phyloP scores from a whole-genome alignment of 2,888 invertebrate genomes.

The Crematogaster levior region DNA sequence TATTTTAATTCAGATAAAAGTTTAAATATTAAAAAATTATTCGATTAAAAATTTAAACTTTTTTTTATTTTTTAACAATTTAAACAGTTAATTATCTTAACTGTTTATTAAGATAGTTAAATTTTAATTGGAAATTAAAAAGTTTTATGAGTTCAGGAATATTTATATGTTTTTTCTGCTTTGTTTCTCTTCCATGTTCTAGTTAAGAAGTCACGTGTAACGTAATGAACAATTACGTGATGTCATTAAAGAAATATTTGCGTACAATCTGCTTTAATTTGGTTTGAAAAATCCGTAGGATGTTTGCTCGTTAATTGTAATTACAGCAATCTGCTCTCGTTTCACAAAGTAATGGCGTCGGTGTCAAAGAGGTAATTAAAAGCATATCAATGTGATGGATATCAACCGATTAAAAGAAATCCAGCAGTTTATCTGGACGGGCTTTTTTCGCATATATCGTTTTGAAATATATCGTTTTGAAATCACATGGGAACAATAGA shows the following conservation, averaged over 20 bases:
- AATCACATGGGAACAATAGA: conserved; percentile 39
- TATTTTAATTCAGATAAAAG: too few relatives aligned
- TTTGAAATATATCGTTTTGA: conserved; percentile 43
- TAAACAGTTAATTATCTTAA: background rate
- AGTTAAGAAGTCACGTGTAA: conserved; percentile 52
- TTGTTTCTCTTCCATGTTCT: background rate
- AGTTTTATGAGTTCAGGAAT: background rate
- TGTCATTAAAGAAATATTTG: conserved; percentile 64
- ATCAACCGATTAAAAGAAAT: conserved; percentile 48
- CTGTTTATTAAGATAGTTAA: background rate
- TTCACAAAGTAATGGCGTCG: conserved; percentile 38
- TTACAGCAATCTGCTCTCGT: conserved; percentile 48
- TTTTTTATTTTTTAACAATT: background rate
- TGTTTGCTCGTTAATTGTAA: conserved; percentile 61
- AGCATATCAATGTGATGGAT: conserved; percentile 45
- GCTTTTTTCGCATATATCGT: conserved; percentile 8
- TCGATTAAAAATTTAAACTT: background rate
- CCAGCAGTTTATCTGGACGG: conserved; percentile 13
- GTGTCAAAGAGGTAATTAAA: conserved; percentile 57
- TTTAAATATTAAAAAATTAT: too few relatives aligned
- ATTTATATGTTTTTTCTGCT: background rate
- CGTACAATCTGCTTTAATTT: background rate
- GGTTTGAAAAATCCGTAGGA: conserved; percentile 17
- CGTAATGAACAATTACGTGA: conserved; percentile 65
- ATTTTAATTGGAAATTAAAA: background rate